Evolutionary conservation across 2,797 vertebrate species (phyloP), one percentile per base, ranked within the genome.

Genomic region (Peromyscus attwateri): DNA sequence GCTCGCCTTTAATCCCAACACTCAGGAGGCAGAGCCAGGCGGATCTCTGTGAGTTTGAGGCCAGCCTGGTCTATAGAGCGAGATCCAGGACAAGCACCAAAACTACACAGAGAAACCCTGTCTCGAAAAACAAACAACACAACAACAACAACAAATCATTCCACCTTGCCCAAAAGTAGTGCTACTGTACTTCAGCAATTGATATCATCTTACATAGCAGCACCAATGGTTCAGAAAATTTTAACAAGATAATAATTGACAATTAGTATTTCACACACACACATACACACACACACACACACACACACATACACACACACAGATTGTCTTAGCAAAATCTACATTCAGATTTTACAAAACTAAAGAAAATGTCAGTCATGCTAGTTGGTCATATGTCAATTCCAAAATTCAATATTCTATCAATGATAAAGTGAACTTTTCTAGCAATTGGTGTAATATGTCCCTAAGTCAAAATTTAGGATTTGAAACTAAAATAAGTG

Each of bases 401-500:
- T 92, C 31, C 37, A 60, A 94, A 87, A 88, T 11, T 83, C 23
- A 71, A 0, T 43, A 37, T 84, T 76, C n/a, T 80, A 95, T 77
- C 6, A 93, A 31, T 95, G 81, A 92, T 46, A 80, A 91, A 90
- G 62, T 14, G 17, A 92, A 87, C 31, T 62, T 87, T 14, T 88
- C 70, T 68, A 92, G 76, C 25, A 92, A 89, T 37, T 84, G 71
- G 7, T 62, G 10, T 70, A 46, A 81, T 7, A 6, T 23, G 4
- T 40, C 49, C 13, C 43, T 75, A 37, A 92, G 27, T 75, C n/a
- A 60, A 34, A 6, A 88, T 87, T 77, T 88, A 76, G 52, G 40
- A 70, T 95, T 88, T 75, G 12, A 11, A 94, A 77, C 37, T 66
- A 80, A 89, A 79, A 66, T 16, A 49, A 37, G 4, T 49, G 16